Percentiles rank a stretch among this genome's conserved stretches.
phyloP scores from a whole-genome alignment of 2,113 vertebrate species.

The Piprites chloris region DNA sequence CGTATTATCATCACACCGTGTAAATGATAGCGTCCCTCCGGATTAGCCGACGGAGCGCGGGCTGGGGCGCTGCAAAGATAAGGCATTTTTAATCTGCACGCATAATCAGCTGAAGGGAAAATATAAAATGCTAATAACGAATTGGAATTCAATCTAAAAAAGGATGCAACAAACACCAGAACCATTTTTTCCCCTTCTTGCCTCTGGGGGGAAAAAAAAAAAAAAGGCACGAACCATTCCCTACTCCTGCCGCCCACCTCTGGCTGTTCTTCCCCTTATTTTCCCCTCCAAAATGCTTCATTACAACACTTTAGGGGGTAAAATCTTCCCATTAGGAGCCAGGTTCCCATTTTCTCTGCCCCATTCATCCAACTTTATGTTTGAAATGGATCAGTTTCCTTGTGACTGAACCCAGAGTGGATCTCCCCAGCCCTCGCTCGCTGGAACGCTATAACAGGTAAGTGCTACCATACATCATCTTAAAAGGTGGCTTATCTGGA shows the following conservation, averaged over 20 bases:
- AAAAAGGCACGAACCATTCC: not conserved
- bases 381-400: constrained; percentile 25
- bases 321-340: not conserved
- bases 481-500: constrained; percentile 62
- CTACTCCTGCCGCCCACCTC: fast-evolving
- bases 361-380: constrained; percentile 11
- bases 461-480: constrained; percentile 64
- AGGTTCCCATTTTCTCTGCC: not conserved
- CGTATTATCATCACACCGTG: not conserved
- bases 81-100: not conserved
- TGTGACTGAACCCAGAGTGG: not conserved
- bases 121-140: constrained; percentile 15
- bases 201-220: not conserved
- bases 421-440: constrained; percentile 20
- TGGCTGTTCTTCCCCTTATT: not conserved
- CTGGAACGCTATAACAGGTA: constrained; percentile 61
- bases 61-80: not conserved
- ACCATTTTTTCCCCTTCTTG: not conserved
- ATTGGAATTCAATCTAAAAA: constrained; percentile 7
- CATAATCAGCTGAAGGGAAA: not conserved
- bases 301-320: not conserved
- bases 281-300: not conserved
- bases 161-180: not conserved
- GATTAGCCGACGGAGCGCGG: not conserved
- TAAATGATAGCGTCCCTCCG: constrained; percentile 25